Evolutionary conservation across 2,888 invertebrate species (phyloP), one percentile per base, ranked within the genome.

Genomic region (Sturmia bella): DNA sequence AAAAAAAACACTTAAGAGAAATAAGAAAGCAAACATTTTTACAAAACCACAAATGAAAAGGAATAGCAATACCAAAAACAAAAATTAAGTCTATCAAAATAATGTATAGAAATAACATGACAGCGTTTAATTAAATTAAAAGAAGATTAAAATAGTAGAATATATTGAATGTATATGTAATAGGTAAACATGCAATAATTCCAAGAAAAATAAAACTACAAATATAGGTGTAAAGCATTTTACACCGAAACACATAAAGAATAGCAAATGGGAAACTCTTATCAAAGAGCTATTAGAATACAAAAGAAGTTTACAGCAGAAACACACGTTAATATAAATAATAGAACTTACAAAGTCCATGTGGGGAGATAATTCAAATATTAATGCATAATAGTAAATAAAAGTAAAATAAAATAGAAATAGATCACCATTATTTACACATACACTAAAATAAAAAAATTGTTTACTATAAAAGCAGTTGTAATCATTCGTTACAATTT

Each of bases 11-110:
- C 17, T 57, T 68, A 59, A 66, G 19, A 52, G 12, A 73, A 57
- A 56, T 41, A 72, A 59, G 57, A 80, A 69, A 27, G 48, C 48
- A 83, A 83, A 85, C 80, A 82, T 78, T 72, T 68, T 78, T 78
- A 78, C 69, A 75, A 63, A 80, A 54, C 41, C 54, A 79, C 57
- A 77, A 83, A 80, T 56, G 77, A 80, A 77, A 76, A 69, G 80
- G 70, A 73, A 81, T 81, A 83, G 77, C 77, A 80, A 64, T 74
- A 83, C 63, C 17, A 57, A 75, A n/a, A 21, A 59, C 39, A 39
- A 13, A 12, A 39, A 57, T 32, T 7, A 32, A 32, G 9, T 32
- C 5, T 32, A 7, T 32, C 5, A 32, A 9, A 27, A 32, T 32
- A 32, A 32, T 32, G 39, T n/a, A 70, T 24, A 68, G 50, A 54